phyloP scores from a whole-genome alignment of 2,113 vertebrate species.

The human region DNA sequence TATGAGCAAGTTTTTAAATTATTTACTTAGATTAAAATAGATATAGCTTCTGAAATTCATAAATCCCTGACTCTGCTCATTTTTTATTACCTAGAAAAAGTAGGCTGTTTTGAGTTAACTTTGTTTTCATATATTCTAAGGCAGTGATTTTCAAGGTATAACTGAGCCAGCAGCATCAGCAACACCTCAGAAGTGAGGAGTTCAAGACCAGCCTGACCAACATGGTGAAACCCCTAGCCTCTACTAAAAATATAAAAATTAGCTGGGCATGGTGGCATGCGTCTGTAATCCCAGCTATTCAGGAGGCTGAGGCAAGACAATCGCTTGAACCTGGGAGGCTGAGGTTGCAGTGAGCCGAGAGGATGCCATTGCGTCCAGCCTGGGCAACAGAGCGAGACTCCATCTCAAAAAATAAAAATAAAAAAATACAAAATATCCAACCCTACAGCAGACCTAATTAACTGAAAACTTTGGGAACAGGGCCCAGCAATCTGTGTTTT shows the following conservation, averaged over 20 bases:
- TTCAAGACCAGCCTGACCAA: background rate
- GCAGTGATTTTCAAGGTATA: background rate
- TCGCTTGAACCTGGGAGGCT: too few species aligned
- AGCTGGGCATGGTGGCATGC: background rate
- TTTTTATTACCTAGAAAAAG: background rate
- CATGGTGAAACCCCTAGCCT: background rate
- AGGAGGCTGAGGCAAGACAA: too few species aligned
- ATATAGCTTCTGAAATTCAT: background rate
- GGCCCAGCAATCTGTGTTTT: background rate
- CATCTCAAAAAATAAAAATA: background rate
- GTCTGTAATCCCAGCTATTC: background rate
- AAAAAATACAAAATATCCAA: background rate
- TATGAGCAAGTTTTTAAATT: background rate
- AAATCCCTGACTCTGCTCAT: background rate
- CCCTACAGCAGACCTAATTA: background rate
- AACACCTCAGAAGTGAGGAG: background rate
- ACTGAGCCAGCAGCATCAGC: background rate
- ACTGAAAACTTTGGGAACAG: background rate
- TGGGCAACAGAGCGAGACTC: background rate
- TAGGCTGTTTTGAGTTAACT: background rate
- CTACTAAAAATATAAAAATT: background rate
- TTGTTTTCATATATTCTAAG: background rate
- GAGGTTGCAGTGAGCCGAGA: too few species aligned
- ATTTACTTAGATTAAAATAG: slow-evolving; percentile 15
- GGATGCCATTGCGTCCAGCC: too few species aligned